A percentile compares a stretch with the other conserved stretches of the same genome.
Evolutionary conservation across 2,797 vertebrate genomes (phyloP).

Genomic region (Graptemys geographica): DNA sequence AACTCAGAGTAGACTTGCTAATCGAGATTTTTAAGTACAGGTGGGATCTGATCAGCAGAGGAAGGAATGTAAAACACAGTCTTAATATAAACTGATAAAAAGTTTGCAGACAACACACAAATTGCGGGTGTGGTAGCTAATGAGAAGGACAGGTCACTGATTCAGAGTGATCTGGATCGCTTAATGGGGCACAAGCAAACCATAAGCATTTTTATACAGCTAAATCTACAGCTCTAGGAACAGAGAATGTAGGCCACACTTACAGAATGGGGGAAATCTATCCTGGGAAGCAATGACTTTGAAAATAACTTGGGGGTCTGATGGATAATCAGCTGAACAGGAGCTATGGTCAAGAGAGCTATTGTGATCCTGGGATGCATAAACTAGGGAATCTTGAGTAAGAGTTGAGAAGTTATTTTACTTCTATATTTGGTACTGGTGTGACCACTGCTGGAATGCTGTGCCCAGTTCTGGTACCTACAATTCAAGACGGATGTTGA

Average conservation of each 20-base stretch:
- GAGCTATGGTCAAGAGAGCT: neutral
- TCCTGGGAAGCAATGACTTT: neutral
- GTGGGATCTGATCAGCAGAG: neutral
- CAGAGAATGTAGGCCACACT: neutral
- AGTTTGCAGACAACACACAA: neutral
- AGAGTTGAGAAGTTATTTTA: neutral
- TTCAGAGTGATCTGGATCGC: neutral
- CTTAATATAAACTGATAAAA: neutral
- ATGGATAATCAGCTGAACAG: neutral
- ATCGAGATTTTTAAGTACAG: neutral
- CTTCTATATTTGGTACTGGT: neutral
- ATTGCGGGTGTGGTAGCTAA: neutral
- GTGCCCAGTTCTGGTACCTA: neutral
- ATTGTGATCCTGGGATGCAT: neutral
- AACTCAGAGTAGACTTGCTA: neutral
- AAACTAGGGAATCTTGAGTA: neutral
- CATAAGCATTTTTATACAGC: neutral
- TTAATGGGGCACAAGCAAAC: neutral
- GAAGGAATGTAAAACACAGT: accelerated
- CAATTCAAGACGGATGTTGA: neutral
- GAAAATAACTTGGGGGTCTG: neutral
- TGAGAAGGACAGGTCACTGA: neutral
- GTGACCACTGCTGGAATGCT: neutral
- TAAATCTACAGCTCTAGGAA: neutral
- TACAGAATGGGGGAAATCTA: neutral